Percentiles rank a stretch among this genome's conserved stretches.
Conservation (phyloP, 2,888 invertebrate species). For the Drosophila picticornis region DNA sequence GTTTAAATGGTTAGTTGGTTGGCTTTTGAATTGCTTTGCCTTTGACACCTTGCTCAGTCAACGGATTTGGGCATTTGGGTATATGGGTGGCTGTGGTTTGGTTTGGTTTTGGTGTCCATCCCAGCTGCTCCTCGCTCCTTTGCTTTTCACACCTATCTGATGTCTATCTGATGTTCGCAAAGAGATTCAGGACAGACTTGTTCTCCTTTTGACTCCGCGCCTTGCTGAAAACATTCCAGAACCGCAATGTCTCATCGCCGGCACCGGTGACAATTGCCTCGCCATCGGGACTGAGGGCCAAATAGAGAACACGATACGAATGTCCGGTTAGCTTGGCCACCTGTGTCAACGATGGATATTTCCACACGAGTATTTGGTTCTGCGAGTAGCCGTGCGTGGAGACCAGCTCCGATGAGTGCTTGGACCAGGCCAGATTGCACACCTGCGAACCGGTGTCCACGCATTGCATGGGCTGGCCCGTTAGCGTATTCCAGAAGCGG, state of each 20-base stretch:
- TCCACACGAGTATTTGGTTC: constrained; percentile 99
- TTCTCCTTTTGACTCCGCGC: constrained; percentile 97
- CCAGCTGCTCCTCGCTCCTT: not conserved
- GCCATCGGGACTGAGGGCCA: constrained; percentile 98
- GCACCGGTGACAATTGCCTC: constrained; percentile 99
- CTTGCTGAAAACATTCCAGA: constrained; percentile 99
- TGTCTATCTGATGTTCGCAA: constrained; percentile 92
- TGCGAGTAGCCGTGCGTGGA: constrained; percentile 99
- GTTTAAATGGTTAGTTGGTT: constrained; percentile 17
- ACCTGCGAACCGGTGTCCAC: constrained; percentile 99
- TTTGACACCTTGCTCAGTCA: constrained; percentile 73
- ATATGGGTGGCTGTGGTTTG: not conserved
- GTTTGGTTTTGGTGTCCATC: not conserved
- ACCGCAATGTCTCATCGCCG: constrained; percentile 98
- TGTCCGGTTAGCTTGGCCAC: constrained; percentile 99
- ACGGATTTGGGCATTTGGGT: constrained; percentile 7
- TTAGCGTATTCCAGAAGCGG: constrained; percentile 99
- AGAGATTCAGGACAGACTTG: constrained; percentile 96
- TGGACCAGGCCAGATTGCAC: constrained; percentile 99
- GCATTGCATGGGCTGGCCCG: constrained; percentile 98
- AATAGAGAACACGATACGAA: constrained; percentile 96
- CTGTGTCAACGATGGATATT: constrained; percentile 98
- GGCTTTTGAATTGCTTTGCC: constrained; percentile 51
- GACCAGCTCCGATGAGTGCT: constrained; percentile 98
- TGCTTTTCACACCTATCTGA: not conserved